A percentile compares a stretch with the other conserved stretches of the same genome.
Evolutionary conservation across 2,797 vertebrate genomes (phyloP).

Genomic region (Liasis olivaceus): DNA sequence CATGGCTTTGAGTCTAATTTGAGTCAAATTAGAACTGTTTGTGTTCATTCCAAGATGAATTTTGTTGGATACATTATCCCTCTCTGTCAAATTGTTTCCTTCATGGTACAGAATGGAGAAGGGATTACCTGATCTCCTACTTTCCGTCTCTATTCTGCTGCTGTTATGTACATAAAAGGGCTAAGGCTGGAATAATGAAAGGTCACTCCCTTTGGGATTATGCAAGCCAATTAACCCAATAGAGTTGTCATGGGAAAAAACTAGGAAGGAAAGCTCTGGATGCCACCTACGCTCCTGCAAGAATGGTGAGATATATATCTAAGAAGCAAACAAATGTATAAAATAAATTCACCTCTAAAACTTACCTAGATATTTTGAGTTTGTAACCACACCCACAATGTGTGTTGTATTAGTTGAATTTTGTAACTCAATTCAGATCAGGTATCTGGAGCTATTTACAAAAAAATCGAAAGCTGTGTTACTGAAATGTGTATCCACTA

Average conservation of each 20-base stretch:
- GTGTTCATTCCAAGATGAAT: not conserved
- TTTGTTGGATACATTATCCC: not conserved
- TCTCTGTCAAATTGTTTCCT: not conserved
- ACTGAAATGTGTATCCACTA: not conserved
- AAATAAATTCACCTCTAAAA: not conserved
- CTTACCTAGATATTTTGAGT: not conserved
- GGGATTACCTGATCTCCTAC: too few species aligned
- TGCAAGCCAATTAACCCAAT: not conserved
- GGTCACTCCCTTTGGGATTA: too few species aligned
- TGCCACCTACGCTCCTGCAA: not conserved
- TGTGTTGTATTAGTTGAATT: not conserved
- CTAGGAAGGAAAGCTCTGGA: not conserved
- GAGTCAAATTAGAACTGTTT: not conserved
- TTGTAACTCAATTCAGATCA: not conserved
- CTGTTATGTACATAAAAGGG: too few species aligned
- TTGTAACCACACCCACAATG: not conserved
- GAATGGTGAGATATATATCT: not conserved
- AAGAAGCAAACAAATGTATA: not conserved
- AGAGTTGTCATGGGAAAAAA: not conserved
- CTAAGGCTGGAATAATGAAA: too few species aligned
- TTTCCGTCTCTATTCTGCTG: too few species aligned
- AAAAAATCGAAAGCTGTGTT: not conserved
- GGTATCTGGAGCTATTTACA: not conserved
- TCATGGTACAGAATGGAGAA: too few species aligned
- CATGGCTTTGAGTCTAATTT: not conserved